Conservation (phyloP, 2,797 vertebrate genomes). For the Heliangelus exortis region DNA sequence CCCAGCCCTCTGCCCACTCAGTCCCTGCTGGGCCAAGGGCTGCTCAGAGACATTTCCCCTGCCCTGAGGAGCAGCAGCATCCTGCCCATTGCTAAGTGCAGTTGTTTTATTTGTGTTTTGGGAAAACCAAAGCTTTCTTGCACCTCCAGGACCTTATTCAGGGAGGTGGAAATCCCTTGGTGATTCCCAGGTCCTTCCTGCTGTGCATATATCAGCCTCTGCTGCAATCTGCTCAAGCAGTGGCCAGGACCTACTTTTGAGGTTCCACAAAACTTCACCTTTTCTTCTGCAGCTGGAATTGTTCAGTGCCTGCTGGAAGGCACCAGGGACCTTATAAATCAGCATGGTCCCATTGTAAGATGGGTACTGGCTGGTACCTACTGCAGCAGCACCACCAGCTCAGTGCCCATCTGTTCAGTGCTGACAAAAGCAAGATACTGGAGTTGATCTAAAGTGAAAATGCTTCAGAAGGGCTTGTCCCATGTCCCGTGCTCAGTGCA, state of each 20-base stretch:
- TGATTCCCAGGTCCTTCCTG: not conserved
- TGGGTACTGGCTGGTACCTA: not conserved
- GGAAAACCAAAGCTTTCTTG: not conserved
- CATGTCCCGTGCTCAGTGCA: not conserved
- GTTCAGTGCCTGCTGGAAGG: not conserved
- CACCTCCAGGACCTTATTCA: accelerated
- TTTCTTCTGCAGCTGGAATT: not conserved
- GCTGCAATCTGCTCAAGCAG: not conserved
- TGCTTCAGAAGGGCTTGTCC: not conserved
- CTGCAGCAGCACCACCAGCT: accelerated
- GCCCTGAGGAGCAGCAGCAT: not conserved
- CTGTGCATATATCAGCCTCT: not conserved
- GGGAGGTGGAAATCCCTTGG: not conserved
- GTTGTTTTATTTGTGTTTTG: not conserved
- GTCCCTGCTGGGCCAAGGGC: not conserved
- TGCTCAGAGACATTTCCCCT: not conserved
- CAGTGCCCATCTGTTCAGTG: not conserved
- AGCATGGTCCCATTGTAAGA: too few species aligned
- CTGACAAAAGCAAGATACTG: not conserved
- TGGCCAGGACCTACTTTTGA: not conserved
- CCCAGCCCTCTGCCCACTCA: accelerated
- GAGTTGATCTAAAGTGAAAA: not conserved
- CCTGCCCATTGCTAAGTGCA: not conserved
- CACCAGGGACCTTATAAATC: not conserved
- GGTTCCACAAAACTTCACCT: not conserved